Percentiles rank a stretch among this genome's conserved stretches.
Conservation (phyloP, 2,888 invertebrate genomes). For the Tanytarsus gracilentus region DNA sequence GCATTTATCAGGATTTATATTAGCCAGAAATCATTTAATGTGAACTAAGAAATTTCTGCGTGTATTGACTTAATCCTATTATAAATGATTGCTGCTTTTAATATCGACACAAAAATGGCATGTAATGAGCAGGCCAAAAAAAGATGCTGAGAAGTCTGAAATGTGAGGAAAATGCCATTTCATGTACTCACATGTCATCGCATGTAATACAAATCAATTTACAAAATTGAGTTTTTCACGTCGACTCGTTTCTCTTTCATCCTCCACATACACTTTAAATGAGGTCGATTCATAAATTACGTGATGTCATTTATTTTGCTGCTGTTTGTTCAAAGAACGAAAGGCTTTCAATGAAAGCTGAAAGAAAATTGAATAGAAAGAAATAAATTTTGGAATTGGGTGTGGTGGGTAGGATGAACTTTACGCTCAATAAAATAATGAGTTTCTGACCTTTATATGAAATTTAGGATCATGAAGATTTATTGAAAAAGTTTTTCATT, state of each 20-base stretch:
- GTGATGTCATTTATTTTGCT: too few relatives aligned
- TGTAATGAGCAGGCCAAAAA: constrained; percentile 1
- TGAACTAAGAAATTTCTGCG: background rate
- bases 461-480: too few relatives aligned
- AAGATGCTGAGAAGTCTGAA: background rate
- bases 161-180: constrained; percentile 13
- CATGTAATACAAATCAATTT: constrained; percentile 25
- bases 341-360: too few relatives aligned
- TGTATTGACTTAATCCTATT: constrained; percentile 19
- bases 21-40: background rate
- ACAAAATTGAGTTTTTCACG: constrained; percentile 23
- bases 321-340: too few relatives aligned
- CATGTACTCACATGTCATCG: constrained; percentile 2
- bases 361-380: too few relatives aligned
- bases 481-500: too few relatives aligned
- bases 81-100: constrained; percentile 21
- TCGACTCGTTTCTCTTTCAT: background rate
- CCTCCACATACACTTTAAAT: background rate
- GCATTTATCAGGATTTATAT: constrained; percentile 22
- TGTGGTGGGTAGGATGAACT: too few relatives aligned
- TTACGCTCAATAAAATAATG: too few relatives aligned
- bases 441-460: too few relatives aligned
- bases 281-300: too few relatives aligned
- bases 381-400: too few relatives aligned
- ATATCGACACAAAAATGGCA: background rate